Conservation (phyloP, 2,888 invertebrate genomes). For the Philopedon plagiatum region DNA sequence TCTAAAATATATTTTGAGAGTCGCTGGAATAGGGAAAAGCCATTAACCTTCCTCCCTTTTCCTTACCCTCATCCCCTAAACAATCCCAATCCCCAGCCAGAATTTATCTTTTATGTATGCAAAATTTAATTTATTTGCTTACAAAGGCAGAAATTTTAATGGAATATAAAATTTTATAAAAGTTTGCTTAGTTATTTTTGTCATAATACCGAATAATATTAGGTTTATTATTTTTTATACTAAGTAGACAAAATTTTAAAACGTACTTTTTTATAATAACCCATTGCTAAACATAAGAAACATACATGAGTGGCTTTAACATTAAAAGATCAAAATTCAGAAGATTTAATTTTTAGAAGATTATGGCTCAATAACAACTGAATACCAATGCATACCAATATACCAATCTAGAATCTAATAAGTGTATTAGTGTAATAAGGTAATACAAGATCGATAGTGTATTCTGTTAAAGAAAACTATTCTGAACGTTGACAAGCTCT, state of each 20-base stretch:
- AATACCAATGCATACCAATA: too few relatives aligned
- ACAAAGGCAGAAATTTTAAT: constrained; percentile 52
- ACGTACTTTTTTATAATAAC: neutral
- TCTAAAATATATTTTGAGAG: constrained; percentile 29
- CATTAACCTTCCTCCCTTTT: constrained; percentile 49
- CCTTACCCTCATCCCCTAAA: constrained; percentile 43
- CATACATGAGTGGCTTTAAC: too few relatives aligned
- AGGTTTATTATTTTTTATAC: constrained; percentile 11
- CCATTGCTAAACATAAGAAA: too few relatives aligned
- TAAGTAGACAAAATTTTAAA: constrained; percentile 1
- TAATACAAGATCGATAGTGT: too few relatives aligned
- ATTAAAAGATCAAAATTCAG: too few relatives aligned
- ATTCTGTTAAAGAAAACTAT: too few relatives aligned
- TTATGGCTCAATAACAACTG: too few relatives aligned
- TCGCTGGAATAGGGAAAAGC: constrained; percentile 41
- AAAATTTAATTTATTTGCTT: constrained; percentile 53
- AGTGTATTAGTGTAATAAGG: too few relatives aligned
- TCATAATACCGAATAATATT: constrained; percentile 6
- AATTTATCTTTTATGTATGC: constrained; percentile 53
- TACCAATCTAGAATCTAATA: too few relatives aligned
- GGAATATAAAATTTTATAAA: constrained; percentile 46
- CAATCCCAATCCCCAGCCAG: constrained; percentile 43
- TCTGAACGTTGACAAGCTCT: too few relatives aligned
- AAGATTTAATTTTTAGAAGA: too few relatives aligned
- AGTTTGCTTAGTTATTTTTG: constrained; percentile 26